A percentile compares a stretch with the other conserved stretches of the same genome.
Evolutionary conservation across 2,113 vertebrate species (phyloP).

Genomic region (Orcinus orca): DNA sequence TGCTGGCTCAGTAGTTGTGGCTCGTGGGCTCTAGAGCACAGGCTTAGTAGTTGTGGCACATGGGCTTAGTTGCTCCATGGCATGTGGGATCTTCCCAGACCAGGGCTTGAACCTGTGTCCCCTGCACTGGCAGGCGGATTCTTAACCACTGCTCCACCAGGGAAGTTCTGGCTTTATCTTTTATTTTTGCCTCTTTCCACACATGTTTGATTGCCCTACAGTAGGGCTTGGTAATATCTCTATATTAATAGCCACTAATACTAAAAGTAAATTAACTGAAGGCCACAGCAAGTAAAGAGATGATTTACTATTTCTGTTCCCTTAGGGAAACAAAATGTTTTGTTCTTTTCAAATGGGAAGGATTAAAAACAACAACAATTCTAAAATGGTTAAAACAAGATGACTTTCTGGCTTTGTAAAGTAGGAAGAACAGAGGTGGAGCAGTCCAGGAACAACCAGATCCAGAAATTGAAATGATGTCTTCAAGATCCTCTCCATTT

Average conservation of each 20-base stretch:
- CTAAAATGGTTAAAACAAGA: neutral
- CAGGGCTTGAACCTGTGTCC: no score
- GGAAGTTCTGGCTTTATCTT: neutral
- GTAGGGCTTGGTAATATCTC: neutral
- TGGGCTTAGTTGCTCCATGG: no score
- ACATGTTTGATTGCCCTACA: neutral
- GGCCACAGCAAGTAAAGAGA: neutral
- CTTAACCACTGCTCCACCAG: no score
- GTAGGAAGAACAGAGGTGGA: neutral
- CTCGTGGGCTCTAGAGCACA: no score
- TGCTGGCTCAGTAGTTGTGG: no score
- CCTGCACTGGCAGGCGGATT: no score
- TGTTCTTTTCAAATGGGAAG: conserved; percentile 11
- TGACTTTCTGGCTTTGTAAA: neutral
- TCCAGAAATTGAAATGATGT: neutral
- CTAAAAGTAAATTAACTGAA: conserved; percentile 18
- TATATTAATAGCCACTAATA: conserved; percentile 11
- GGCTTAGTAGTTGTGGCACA: no score
- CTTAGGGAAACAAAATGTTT: conserved; percentile 41
- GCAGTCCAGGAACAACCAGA: neutral
- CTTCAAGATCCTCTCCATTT: neutral
- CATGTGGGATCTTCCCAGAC: no score
- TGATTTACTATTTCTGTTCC: conserved; percentile 7
- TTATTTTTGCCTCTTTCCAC: conserved; percentile 2
- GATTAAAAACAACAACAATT: conserved; percentile 14